phyloP scores from a whole-genome alignment of 2,113 vertebrate species.

The Danionella cerebrum region DNA sequence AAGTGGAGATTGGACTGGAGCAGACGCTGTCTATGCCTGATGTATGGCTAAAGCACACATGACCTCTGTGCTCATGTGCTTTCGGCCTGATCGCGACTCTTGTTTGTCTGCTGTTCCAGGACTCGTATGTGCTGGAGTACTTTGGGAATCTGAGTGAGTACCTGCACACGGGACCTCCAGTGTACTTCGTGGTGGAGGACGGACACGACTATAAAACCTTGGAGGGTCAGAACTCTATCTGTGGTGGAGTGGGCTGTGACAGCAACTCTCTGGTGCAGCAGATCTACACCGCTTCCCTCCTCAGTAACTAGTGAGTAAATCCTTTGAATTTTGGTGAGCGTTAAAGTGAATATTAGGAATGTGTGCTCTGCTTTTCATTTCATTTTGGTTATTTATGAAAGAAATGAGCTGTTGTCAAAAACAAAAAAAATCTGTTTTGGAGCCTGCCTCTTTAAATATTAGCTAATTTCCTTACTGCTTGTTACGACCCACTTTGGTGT shows the following conservation, averaged over 20 bases:
- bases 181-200: constrained; percentile 92
- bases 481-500: too few relatives aligned
- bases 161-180: constrained; percentile 82
- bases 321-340: too few relatives aligned
- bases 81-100: too few relatives aligned
- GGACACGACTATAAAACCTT: constrained; percentile 78
- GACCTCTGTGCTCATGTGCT: too few relatives aligned
- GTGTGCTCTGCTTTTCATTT: too few relatives aligned
- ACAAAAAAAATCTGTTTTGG: too few relatives aligned
- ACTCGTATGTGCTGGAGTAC: constrained; percentile 85
- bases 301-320: constrained; percentile 82
- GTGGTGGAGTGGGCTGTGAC: constrained; percentile 88
- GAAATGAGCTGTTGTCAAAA: too few relatives aligned
- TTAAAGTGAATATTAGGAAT: too few relatives aligned
- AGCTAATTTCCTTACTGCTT: too few relatives aligned
- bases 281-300: constrained; percentile 78
- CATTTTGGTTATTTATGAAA: too few relatives aligned
- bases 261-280: constrained; percentile 90
- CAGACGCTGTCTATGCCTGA: constrained; percentile 92
- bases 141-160: constrained; percentile 75
- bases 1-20: constrained; percentile 89
- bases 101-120: constrained; percentile 66
- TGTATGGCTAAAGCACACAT: too few relatives aligned
- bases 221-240: constrained; percentile 83
- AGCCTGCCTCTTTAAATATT: too few relatives aligned